A percentile compares a stretch with the other conserved stretches of the same genome.
phyloP scores from a whole-genome alignment of 2,888 invertebrate genomes.

The Cartodere bifasciata region DNA sequence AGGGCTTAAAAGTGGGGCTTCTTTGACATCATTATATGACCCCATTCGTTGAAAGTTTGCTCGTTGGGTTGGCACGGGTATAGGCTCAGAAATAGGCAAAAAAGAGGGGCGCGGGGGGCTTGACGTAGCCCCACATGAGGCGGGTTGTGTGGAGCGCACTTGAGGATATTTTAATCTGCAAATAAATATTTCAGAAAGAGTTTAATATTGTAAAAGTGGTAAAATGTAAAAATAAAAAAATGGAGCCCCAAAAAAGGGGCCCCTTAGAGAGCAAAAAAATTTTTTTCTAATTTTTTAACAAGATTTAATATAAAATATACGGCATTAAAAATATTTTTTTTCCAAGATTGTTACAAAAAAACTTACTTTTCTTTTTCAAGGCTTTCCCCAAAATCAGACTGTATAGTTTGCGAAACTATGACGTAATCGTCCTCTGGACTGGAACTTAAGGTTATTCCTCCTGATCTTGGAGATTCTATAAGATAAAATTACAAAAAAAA shows the following conservation, averaged over 20 bases:
- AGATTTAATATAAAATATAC: no score
- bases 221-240: no score
- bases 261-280: no score
- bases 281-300: no score
- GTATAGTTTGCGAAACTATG: conserved; percentile 57
- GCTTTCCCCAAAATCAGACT: conserved; percentile 44
- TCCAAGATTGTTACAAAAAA: conserved; percentile 3
- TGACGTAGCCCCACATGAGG: no score
- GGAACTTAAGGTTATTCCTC: conserved; percentile 34
- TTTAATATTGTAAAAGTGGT: no score
- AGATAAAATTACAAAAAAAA: conserved; percentile 10
- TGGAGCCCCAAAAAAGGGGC: no score
- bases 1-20: conserved; percentile 26
- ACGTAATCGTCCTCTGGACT: conserved; percentile 78
- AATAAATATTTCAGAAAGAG: no score
- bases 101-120: conserved; percentile 58
- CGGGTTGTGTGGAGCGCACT: no score
- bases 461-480: conserved; percentile 33
- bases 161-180: no score
- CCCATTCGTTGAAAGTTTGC: conserved; percentile 24
- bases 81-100: conserved; percentile 60
- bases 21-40: neutral
- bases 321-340: no score
- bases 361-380: conserved; percentile 29
- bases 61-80: conserved; percentile 59